phyloP scores from a whole-genome alignment of 2,888 invertebrate genomes.

The Microdon myrmicae region DNA sequence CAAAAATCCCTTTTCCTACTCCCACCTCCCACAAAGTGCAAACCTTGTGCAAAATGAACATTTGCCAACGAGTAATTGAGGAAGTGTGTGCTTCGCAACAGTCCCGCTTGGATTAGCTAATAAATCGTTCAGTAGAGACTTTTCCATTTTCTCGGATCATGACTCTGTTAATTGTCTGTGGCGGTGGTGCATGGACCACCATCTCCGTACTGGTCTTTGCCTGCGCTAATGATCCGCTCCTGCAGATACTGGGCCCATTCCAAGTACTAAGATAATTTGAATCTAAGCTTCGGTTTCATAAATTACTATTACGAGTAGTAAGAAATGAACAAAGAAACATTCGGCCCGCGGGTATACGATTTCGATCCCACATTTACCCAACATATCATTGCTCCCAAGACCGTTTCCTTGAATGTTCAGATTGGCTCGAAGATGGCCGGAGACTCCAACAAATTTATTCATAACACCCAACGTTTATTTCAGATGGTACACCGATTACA shows the following conservation, averaged over 20 bases:
- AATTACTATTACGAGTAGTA: constrained; percentile 23
- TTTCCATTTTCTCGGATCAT: constrained; percentile 53
- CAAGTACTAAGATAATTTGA: constrained; percentile 36
- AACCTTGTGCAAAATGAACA: constrained; percentile 30
- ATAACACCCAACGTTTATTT: constrained; percentile 31
- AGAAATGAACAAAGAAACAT: constrained; percentile 10
- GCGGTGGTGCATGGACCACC: constrained; percentile 36
- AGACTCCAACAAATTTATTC: constrained; percentile 49
- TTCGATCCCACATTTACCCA: constrained; percentile 43
- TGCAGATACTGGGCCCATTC: constrained; percentile 12
- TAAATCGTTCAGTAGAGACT: constrained; percentile 49
- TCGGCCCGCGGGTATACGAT: constrained; percentile 32
- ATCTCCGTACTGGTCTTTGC: constrained; percentile 31
- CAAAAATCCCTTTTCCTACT: constrained; percentile 22
- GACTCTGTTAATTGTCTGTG: constrained; percentile 47
- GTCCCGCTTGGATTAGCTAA: constrained; percentile 52
- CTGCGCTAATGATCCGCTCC: constrained; percentile 46
- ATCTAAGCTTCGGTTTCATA: constrained; percentile 27
- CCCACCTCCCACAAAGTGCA: background rate
- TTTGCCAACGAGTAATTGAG: constrained; percentile 42
- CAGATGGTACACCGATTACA: constrained; percentile 30
- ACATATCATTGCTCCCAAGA: background rate
- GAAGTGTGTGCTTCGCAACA: constrained; percentile 50
- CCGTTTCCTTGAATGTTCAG: constrained; percentile 2
- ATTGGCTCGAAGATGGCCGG: constrained; percentile 9